phyloP scores from a whole-genome alignment of 2,888 invertebrate genomes.

The Ptychoptera contaminata region DNA sequence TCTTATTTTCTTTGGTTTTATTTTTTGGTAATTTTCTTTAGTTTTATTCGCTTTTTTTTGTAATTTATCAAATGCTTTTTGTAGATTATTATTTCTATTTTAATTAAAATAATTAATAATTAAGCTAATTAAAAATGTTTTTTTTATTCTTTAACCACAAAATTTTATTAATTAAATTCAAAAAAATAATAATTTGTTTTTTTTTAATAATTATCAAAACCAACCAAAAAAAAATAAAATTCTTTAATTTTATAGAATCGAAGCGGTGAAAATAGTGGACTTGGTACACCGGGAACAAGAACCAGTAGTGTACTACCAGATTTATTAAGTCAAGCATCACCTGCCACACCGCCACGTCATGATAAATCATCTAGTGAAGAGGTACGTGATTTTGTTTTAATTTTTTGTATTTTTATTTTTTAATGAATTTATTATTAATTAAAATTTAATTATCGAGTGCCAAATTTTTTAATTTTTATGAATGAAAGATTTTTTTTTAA shows the following conservation, averaged over 20 bases:
- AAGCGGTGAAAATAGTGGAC: conserved; percentile 30
- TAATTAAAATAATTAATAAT: no score
- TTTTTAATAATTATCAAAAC: no score
- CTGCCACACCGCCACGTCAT: conserved; percentile 71
- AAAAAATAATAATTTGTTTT: no score
- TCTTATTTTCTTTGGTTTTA: no score
- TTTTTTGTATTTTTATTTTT: conserved; percentile 14
- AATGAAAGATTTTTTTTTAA: conserved; percentile 5
- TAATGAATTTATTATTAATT: conserved; percentile 8
- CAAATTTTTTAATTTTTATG: conserved; percentile 7
- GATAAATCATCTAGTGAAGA: conserved; percentile 93
- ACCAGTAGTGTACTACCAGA: conserved; percentile 91
- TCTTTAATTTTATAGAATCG: conserved; percentile 18
- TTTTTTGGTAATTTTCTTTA: no score
- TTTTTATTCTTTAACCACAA: no score
- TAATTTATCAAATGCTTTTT: no score
- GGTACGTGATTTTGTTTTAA: conserved; percentile 44
- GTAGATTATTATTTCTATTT: no score
- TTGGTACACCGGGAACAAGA: conserved; percentile 51
- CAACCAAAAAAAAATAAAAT: no score
- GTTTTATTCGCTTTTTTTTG: background rate
- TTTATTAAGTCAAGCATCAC: conserved; percentile 77
- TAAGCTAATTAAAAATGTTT: no score
- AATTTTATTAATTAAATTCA: no score
- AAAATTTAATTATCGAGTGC: background rate